These are phyloP conservation scores for Grapholita molesta DNA, from an alignment of 1,140 invertebrate species.

Conservation along the genomic window DNA sequence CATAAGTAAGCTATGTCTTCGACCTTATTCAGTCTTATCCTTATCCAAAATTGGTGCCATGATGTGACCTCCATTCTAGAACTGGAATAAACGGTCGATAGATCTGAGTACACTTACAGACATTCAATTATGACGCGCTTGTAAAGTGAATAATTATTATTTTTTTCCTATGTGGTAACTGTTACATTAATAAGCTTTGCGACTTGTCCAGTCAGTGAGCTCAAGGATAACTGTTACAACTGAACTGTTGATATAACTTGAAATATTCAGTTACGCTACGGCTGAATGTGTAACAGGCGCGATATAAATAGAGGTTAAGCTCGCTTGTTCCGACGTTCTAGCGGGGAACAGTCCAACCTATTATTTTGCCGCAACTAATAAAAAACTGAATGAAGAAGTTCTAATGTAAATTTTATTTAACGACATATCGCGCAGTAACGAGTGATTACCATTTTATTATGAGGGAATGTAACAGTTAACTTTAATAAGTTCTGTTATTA, in stretches of 20 bases:
- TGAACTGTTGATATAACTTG: conserved; percentile 54
- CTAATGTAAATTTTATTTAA: conserved; percentile 25
- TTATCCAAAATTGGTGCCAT: too few species aligned
- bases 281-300: conserved; percentile 50
- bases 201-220: conserved; percentile 34
- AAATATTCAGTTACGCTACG: conserved; percentile 62
- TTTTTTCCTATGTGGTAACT: background rate
- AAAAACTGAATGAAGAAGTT: conserved; percentile 68
- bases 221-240: conserved; percentile 48
- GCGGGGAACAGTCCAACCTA: conserved; percentile 61
- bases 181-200: conserved; percentile 26
- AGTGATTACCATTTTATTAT: too few species aligned
- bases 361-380: conserved; percentile 70
- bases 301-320: conserved; percentile 67
- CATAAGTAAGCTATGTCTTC: too few species aligned
- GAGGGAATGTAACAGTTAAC: too few species aligned
- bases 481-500: too few species aligned
- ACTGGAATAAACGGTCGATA: background rate
- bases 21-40: too few species aligned
- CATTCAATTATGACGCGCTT: background rate
- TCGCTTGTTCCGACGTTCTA: conserved; percentile 53
- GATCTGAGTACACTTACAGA: background rate
- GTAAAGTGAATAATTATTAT: background rate
- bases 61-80: conserved; percentile 1
- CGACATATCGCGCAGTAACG: too few species aligned